Base-by-base conservation (phyloP, 2,888 invertebrate genomes). In the Quadroppia sp. region DNA sequence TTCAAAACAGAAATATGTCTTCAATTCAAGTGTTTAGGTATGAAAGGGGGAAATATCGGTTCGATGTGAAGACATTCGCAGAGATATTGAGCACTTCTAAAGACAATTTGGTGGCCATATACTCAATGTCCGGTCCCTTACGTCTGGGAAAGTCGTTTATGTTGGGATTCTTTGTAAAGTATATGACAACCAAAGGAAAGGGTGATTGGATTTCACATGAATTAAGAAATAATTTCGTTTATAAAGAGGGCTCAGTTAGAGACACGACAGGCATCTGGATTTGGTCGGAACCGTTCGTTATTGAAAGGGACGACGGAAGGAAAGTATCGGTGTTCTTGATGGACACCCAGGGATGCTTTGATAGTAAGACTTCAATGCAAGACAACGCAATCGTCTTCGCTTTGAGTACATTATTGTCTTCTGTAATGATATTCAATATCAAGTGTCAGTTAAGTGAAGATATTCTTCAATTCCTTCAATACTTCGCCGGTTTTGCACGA, bases 311-410 rank as follows among this genome's bases (percentile, higher is more conserved):
- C 4, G 74, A 71, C 75, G 77, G 77, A n/a, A 71, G 75, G 71
- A 75, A 78, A 61, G 88, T 94, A 74, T 94, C 91, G 76, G 88
- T 96, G 45, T 86, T 96, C 77, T 84, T 98, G 79, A 88, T 97
- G 87, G 97, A 97, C 83, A 97, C 97, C 3, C 85, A 61, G 61
- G 53, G 53, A 23, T 92, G 96, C 30, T 99, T 98, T 86, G 98
- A 98, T 85, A 94, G 93, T 82, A 91, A 94, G 85, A 94, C 94
- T 73, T 99, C 98, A 1, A 96, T 98, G 15, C 89, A 92, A 77
- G 97, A 99, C 84, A 95, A 95, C 85, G 98, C 98, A 36, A 98
- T 97, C 1, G 93, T 99, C 72, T 98, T 98, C 85, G 98, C 98
- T 0, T 86, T 99, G 23, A 96, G 95, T 83, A 97, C 98, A 64